Evolutionary conservation across 1,140 invertebrate species (phyloP).

Genomic region (Telenomus remus): DNA sequence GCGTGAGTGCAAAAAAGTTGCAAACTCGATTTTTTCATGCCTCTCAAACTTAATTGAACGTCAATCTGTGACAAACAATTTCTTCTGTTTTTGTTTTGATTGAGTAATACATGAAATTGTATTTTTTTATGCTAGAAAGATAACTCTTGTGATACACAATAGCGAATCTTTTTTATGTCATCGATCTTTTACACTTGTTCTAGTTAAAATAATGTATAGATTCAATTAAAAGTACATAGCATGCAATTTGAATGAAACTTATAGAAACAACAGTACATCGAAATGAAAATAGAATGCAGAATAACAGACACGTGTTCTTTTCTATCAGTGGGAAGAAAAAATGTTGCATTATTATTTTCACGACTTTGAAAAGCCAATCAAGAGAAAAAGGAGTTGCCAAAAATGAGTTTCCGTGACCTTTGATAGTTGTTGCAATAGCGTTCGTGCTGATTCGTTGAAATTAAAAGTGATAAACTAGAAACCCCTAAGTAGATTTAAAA

Average conservation of each 20-base stretch:
- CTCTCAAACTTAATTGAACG: too few relatives aligned
- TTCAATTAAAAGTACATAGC: slow-evolving; percentile 17
- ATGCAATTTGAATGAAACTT: not conserved
- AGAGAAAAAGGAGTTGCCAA: slow-evolving; percentile 11
- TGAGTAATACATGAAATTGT: too few relatives aligned
- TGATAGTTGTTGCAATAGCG: slow-evolving; percentile 6
- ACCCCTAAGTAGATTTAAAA: slow-evolving; percentile 5
- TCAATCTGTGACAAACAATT: too few relatives aligned
- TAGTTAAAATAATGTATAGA: slow-evolving; percentile 18
- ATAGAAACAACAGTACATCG: too few relatives aligned
- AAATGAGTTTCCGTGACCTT: slow-evolving; percentile 22
- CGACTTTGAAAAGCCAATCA: slow-evolving; percentile 33
- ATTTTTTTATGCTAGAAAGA: not conserved
- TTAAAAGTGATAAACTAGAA: slow-evolving; percentile 12
- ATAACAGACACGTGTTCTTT: slow-evolving; percentile 11
- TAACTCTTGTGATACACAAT: not conserved
- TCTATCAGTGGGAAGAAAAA: not conserved
- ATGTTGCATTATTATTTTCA: slow-evolving; percentile 23
- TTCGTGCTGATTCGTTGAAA: slow-evolving; percentile 12
- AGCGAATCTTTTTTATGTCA: slow-evolving; percentile 15
- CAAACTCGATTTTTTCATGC: too few relatives aligned
- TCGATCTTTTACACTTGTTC: slow-evolving; percentile 23
- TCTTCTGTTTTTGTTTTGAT: too few relatives aligned
- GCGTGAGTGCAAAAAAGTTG: too few relatives aligned
- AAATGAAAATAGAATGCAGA: not conserved